phyloP scores from a whole-genome alignment of 2,113 vertebrate species.

The Rostratula benghalensis region DNA sequence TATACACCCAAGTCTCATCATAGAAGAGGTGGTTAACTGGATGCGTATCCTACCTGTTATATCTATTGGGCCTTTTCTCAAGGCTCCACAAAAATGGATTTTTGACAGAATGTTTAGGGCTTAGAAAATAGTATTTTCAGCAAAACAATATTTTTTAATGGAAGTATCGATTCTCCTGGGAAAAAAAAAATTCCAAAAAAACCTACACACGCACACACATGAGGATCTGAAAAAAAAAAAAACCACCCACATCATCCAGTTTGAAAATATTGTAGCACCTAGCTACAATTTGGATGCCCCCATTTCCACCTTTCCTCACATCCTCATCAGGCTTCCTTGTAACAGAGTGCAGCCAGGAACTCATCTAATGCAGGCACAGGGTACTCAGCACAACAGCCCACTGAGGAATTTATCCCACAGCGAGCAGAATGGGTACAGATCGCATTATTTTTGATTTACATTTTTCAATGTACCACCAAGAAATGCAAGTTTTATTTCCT shows the following conservation, averaged over 20 bases:
- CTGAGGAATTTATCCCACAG: background rate
- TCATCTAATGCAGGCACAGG: background rate
- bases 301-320: background rate
- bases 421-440: background rate
- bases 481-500: background rate
- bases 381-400: accelerated
- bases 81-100: background rate
- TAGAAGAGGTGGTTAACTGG: background rate
- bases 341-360: background rate
- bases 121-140: background rate
- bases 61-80: background rate
- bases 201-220: accelerated
- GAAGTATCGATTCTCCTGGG: background rate
- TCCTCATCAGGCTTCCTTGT: background rate
- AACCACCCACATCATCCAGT: background rate
- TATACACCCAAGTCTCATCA: background rate
- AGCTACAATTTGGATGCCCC: background rate
- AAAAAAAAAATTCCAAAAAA: no score
- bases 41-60: background rate
- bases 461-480: background rate
- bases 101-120: background rate
- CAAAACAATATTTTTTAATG: background rate
- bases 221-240: background rate
- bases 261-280: background rate
- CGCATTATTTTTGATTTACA: background rate